phyloP scores from a whole-genome alignment of 2,113 vertebrate species.

The Coptodon bakossiorum region DNA sequence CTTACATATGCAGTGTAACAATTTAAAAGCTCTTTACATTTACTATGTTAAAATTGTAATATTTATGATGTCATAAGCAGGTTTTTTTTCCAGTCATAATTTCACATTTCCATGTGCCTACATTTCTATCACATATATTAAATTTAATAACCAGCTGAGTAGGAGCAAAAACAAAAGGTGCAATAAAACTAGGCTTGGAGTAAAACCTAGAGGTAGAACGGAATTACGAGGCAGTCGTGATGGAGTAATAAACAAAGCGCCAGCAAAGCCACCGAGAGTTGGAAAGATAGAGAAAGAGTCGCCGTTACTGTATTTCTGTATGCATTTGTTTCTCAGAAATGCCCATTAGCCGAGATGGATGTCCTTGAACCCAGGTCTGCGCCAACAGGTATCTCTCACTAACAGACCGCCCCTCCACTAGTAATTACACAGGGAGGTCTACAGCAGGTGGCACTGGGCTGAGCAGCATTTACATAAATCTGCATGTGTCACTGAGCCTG shows the following conservation, averaged over 20 bases:
- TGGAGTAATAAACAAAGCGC: not conserved
- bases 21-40: not conserved
- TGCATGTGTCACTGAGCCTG: conserved; percentile 60
- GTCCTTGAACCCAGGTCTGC: conserved; percentile 52
- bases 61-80: not conserved
- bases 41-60: not conserved
- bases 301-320: not conserved
- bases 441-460: conserved; percentile 45
- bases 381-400: conserved; percentile 51
- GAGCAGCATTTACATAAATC: conserved; percentile 66
- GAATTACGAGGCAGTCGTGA: not conserved
- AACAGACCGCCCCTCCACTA: conserved; percentile 42
- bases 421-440: conserved; percentile 64
- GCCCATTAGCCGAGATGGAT: conserved; percentile 42
- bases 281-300: not conserved
- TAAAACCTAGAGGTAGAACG: not conserved
- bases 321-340: not conserved
- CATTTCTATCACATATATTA: not conserved
- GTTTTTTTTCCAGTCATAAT: not conserved
- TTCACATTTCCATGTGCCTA: not conserved
- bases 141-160: not conserved
- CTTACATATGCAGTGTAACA: not conserved
- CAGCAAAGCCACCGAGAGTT: not conserved
- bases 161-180: not conserved
- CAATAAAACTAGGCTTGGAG: not conserved